phyloP scores from a whole-genome alignment of 1,140 invertebrate genomes.

The Bombus sibiricus region DNA sequence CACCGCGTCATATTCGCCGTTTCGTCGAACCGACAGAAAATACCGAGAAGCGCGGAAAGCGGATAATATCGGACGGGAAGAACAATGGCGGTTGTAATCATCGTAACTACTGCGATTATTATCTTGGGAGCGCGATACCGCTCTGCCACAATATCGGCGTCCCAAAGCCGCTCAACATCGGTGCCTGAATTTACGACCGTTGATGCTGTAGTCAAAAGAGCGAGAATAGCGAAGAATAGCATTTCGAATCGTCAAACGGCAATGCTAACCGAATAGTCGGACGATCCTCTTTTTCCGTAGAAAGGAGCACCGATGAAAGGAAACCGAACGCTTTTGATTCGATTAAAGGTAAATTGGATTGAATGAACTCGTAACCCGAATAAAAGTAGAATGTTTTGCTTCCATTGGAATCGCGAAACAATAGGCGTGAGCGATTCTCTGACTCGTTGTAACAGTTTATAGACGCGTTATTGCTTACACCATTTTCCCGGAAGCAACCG shows the following conservation, averaged over 20 bases:
- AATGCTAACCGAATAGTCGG: no score
- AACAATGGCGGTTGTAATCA: conserved; percentile 55
- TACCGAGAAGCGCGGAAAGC: conserved; percentile 29
- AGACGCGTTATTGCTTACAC: no score
- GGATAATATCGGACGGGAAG: conserved; percentile 43
- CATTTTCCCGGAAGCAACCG: neutral
- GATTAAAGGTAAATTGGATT: neutral
- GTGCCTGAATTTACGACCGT: neutral
- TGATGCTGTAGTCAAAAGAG: neutral
- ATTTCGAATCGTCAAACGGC: neutral
- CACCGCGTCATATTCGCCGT: neutral
- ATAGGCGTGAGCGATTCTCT: neutral
- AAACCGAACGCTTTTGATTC: no score
- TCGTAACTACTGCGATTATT: conserved; percentile 57
- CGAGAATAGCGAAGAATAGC: no score
- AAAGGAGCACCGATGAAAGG: neutral
- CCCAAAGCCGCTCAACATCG: neutral
- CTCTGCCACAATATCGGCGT: neutral
- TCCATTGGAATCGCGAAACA: neutral
- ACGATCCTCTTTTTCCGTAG: neutral
- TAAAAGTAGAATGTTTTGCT: conserved; percentile 10
- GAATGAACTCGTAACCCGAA: neutral
- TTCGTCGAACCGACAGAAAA: conserved; percentile 15
- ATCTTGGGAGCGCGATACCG: conserved; percentile 27
- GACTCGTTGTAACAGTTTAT: no score